Percentiles rank a stretch among this genome's conserved stretches.
Conservation (phyloP, 2,888 invertebrate species). For the Unio delphinus region DNA sequence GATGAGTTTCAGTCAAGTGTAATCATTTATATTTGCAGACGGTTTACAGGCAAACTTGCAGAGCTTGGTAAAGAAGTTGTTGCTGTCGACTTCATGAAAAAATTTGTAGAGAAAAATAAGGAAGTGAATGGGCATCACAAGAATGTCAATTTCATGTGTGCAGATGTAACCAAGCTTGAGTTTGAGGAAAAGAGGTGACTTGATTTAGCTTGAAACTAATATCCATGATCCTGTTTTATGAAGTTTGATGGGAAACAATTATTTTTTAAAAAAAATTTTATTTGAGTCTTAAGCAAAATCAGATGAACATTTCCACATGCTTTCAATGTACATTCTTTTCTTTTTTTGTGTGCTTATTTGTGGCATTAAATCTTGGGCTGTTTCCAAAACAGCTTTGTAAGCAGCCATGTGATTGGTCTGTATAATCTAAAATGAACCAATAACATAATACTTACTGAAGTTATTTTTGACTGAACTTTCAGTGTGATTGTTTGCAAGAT, state of each 20-base stretch:
- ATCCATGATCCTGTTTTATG: too few species aligned
- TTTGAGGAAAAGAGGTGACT: conserved; percentile 64
- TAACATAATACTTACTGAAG: too few species aligned
- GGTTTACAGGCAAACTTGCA: conserved; percentile 74
- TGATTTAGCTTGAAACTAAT: neutral
- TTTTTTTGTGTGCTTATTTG: too few species aligned
- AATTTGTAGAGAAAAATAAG: conserved; percentile 74
- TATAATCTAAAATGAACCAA: neutral
- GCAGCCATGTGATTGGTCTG: neutral
- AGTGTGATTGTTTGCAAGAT: too few species aligned
- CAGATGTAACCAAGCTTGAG: conserved; percentile 74
- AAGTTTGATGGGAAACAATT: too few species aligned
- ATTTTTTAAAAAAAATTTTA: too few species aligned
- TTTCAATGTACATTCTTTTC: too few species aligned
- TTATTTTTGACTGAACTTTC: neutral
- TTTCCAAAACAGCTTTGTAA: too few species aligned
- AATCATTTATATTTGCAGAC: conserved; percentile 60
- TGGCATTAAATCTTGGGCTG: too few species aligned
- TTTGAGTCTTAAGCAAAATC: too few species aligned
- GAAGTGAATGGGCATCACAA: conserved; percentile 69
- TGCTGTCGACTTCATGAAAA: conserved; percentile 75
- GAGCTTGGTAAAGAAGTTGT: conserved; percentile 71
- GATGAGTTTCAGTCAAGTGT: neutral
- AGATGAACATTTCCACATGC: too few species aligned
- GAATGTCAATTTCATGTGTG: conserved; percentile 73